phyloP scores from a whole-genome alignment of 2,888 invertebrate species.

The Protodeltote pygarga region DNA sequence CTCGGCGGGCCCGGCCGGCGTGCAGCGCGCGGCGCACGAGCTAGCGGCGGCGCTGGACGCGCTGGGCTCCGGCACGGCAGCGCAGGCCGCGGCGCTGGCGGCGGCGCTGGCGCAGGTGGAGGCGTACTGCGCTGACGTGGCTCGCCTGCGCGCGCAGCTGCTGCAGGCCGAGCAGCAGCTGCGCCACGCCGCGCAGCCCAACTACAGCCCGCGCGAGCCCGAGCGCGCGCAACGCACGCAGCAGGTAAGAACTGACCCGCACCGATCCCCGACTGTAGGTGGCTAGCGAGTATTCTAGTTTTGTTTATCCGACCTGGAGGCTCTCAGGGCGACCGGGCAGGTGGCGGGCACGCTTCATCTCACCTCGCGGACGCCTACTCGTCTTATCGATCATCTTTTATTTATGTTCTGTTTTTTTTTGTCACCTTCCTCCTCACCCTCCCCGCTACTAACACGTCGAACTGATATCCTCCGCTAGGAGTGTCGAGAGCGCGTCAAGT shows the following conservation, averaged over 20 bases:
- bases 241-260: slow-evolving; percentile 90
- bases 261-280: slow-evolving; percentile 64
- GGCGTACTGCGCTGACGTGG: slow-evolving; percentile 95
- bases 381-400: slow-evolving; percentile 56
- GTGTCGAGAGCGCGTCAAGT: slow-evolving; percentile 94
- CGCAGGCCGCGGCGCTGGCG: slow-evolving; percentile 90
- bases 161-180: slow-evolving; percentile 95
- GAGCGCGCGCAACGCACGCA: slow-evolving; percentile 94
- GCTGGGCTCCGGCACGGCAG: slow-evolving; percentile 85
- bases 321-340: slow-evolving; percentile 61
- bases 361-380: slow-evolving; percentile 63
- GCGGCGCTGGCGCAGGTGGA: slow-evolving; percentile 94
- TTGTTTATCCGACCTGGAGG: slow-evolving; percentile 66
- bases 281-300: slow-evolving; percentile 79
- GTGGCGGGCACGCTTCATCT: slow-evolving; percentile 63
- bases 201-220: slow-evolving; percentile 93
- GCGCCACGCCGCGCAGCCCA: slow-evolving; percentile 93
- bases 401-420: slow-evolving; percentile 79
- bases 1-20: no score
- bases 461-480: slow-evolving; percentile 89
- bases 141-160: slow-evolving; percentile 93
- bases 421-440: slow-evolving; percentile 72
- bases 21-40: slow-evolving; percentile 88
- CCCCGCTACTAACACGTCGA: slow-evolving; percentile 74
- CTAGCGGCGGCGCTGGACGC: slow-evolving; percentile 93